Conservation (phyloP, 2,797 vertebrate genomes). For the Scolopax bukidnonensis region DNA sequence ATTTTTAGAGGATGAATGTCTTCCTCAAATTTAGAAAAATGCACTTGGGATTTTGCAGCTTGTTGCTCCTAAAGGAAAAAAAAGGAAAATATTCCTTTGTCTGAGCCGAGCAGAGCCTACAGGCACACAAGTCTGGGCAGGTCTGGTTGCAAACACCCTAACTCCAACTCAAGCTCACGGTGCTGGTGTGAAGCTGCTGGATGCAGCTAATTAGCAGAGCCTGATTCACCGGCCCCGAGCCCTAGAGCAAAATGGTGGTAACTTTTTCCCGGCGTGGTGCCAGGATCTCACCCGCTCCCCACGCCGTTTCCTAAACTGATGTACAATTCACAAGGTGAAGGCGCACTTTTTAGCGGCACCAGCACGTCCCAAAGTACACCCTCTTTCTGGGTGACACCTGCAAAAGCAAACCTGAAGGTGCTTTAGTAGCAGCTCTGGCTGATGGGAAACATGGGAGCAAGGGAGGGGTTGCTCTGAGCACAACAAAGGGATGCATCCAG, state of each 20-base stretch:
- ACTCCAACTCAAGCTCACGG: neutral
- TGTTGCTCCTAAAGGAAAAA: neutral
- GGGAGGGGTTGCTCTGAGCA: neutral
- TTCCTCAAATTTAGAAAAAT: neutral
- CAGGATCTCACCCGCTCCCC: neutral
- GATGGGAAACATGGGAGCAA: neutral
- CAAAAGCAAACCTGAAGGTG: neutral
- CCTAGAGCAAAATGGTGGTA: neutral
- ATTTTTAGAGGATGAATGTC: neutral
- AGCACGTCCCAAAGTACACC: neutral
- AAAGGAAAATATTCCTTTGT: neutral
- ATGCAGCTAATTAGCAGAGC: neutral
- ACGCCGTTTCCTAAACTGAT: neutral
- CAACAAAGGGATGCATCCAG: neutral
- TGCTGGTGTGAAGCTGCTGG: neutral
- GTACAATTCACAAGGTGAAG: neutral
- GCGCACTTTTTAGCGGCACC: neutral
- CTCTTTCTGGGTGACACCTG: neutral
- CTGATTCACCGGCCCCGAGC: constrained; percentile 21
- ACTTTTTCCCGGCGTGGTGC: neutral
- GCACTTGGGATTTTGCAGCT: neutral
- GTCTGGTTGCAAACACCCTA: neutral
- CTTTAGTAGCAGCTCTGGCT: neutral
- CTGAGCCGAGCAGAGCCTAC: neutral
- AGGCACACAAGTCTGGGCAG: neutral